Evolutionary conservation across 2,888 invertebrate genomes (phyloP).

Genomic region (Zygothrica quintamaculata): DNA sequence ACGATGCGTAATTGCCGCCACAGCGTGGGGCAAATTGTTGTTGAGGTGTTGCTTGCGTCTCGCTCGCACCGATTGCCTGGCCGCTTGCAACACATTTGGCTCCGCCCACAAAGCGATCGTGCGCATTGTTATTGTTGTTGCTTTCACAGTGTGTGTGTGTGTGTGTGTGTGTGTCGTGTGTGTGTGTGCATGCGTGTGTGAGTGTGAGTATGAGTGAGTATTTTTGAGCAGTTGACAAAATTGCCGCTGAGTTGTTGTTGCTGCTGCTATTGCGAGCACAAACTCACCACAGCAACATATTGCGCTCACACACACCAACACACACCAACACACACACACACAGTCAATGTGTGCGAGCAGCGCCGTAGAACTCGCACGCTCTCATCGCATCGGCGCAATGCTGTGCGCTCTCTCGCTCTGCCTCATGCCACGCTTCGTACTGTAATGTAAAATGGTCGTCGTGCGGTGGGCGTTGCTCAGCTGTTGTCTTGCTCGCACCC

Average conservation of each 20-base stretch:
- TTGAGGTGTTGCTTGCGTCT: constrained; percentile 48
- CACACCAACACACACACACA: constrained; percentile 6
- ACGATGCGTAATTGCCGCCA: constrained; percentile 31
- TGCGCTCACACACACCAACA: constrained; percentile 36
- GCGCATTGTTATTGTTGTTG: constrained; percentile 59
- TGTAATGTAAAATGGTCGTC: constrained; percentile 73
- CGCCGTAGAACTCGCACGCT: constrained; percentile 30
- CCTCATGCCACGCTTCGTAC: constrained; percentile 43
- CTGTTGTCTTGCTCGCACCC: constrained; percentile 47
- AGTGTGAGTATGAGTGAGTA: constrained; percentile 3
- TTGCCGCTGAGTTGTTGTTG: constrained; percentile 5
- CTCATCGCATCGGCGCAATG: constrained; percentile 58
- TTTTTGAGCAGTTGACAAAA: constrained; percentile 49
- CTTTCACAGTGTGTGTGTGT: not conserved
- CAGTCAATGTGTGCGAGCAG: constrained; percentile 46
- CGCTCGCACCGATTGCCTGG: constrained; percentile 36
- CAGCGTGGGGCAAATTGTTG: constrained; percentile 12
- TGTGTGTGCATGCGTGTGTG: constrained; percentile 4
- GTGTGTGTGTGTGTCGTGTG: constrained; percentile 9
- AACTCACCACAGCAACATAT: constrained; percentile 64
- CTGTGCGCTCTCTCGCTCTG: constrained; percentile 43
- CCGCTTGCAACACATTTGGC: constrained; percentile 38
- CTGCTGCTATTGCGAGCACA: constrained; percentile 12
- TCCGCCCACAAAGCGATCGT: constrained; percentile 75
- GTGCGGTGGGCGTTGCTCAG: constrained; percentile 70